These are phyloP conservation scores for Glyphotaelius pellucidus DNA, from an alignment of 2,888 invertebrate species.

Conservation along the genomic window DNA sequence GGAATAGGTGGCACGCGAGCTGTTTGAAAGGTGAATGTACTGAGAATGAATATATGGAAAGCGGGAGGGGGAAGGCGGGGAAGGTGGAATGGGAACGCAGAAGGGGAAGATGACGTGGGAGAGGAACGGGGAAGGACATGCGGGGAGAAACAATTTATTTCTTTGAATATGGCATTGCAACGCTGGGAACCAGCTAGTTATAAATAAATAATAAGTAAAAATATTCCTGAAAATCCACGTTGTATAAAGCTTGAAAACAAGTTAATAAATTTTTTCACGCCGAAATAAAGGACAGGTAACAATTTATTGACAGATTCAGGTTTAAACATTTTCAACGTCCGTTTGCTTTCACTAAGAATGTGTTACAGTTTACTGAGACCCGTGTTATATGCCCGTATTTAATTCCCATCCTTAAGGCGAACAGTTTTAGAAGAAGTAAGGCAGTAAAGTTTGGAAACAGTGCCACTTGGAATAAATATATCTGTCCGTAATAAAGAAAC, in stretches of 20 bases:
- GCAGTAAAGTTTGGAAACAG: slow-evolving; percentile 37
- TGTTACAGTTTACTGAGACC: slow-evolving; percentile 31
- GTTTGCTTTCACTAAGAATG: slow-evolving; percentile 19
- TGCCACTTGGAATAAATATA: slow-evolving; percentile 57
- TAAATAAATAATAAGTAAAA: not conserved
- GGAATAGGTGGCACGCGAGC: too few species aligned
- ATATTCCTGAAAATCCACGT: not conserved
- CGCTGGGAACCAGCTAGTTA: too few species aligned
- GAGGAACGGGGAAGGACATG: too few species aligned
- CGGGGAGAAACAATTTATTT: too few species aligned
- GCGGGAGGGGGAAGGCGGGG: too few species aligned
- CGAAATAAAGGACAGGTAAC: not conserved
- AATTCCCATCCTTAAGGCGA: slow-evolving; percentile 43
- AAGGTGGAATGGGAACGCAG: too few species aligned
- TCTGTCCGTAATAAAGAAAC: slow-evolving; percentile 54
- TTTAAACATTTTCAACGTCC: not conserved
- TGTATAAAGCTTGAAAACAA: not conserved
- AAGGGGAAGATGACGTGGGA: too few species aligned
- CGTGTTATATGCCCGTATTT: slow-evolving; percentile 45
- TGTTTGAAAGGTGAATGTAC: too few species aligned
- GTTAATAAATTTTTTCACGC: not conserved
- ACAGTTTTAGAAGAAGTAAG: slow-evolving; percentile 38
- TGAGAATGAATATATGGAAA: too few species aligned
- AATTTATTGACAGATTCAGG: not conserved
- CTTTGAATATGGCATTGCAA: too few species aligned